Evolutionary conservation across 1,140 invertebrate genomes (phyloP).

Genomic region (Potamilus streckersoni): DNA sequence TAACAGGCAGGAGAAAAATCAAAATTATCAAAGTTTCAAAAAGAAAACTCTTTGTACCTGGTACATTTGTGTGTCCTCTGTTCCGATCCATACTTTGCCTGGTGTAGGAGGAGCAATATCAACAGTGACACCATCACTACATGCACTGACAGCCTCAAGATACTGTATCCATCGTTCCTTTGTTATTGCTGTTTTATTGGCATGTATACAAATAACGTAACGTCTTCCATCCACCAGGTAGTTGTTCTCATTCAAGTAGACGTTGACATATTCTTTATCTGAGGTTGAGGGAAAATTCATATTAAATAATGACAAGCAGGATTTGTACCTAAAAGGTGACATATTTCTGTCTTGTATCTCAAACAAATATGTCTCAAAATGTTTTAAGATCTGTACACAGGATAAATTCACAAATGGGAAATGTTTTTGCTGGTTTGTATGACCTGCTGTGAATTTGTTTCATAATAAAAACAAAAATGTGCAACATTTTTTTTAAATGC

Average conservation of each 20-base stretch:
- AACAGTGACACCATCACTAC: slow-evolving; percentile 40
- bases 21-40: too few species aligned
- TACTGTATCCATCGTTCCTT: slow-evolving; percentile 32
- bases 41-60: slow-evolving; percentile 18
- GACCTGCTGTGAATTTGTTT: too few species aligned
- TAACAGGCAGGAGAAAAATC: too few species aligned
- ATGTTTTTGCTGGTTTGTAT: too few species aligned
- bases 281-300: not conserved
- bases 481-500: too few species aligned
- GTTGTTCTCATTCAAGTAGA: not conserved
- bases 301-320: too few species aligned
- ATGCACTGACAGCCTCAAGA: slow-evolving; percentile 29
- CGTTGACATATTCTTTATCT: slow-evolving; percentile 15
- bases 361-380: too few species aligned
- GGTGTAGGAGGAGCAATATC: slow-evolving; percentile 34
- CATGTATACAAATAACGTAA: slow-evolving; percentile 39
- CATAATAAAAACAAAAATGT: too few species aligned
- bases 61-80: slow-evolving; percentile 18
- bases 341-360: too few species aligned
- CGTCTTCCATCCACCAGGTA: slow-evolving; percentile 27
- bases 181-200: slow-evolving; percentile 13
- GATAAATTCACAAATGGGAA: too few species aligned
- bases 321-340: too few species aligned
- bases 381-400: too few species aligned
- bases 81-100: slow-evolving; percentile 34